Evolutionary conservation across 2,888 invertebrate species (phyloP).

Genomic region (Mimachlamys varia): DNA sequence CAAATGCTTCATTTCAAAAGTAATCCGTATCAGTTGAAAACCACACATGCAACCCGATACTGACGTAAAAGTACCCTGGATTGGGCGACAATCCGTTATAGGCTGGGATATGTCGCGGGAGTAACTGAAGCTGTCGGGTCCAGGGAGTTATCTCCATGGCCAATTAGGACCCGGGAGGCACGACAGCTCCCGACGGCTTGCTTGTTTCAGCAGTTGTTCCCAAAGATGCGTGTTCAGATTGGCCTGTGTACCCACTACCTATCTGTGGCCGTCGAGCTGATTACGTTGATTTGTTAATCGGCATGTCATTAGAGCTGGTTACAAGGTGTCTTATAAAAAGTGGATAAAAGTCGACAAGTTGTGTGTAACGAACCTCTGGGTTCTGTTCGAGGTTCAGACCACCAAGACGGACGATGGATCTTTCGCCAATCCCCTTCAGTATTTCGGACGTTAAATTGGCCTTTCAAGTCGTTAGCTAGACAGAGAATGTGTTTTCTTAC

Average conservation of each 20-base stretch:
- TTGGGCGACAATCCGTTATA: neutral
- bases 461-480: neutral
- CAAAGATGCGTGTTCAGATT: neutral
- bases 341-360: neutral
- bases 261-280: neutral
- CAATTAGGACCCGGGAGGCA: neutral
- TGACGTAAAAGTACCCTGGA: neutral
- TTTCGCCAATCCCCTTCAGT: neutral
- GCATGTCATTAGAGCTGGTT: neutral
- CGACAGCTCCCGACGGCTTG: constrained; percentile 22
- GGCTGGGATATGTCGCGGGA: neutral
- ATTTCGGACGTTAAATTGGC: constrained; percentile 16
- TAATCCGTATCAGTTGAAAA: neutral
- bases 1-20: constrained; percentile 1
- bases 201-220: constrained; percentile 9
- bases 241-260: neutral
- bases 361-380: constrained; percentile 25
- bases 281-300: neutral
- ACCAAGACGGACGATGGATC: neutral
- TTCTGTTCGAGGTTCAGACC: neutral
- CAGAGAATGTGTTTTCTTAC: neutral
- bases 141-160: neutral
- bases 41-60: neutral
- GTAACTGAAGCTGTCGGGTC: neutral
- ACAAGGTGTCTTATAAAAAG: constrained; percentile 28